Conservation (phyloP, 1,140 invertebrate species). For the Bombus terrestris region DNA sequence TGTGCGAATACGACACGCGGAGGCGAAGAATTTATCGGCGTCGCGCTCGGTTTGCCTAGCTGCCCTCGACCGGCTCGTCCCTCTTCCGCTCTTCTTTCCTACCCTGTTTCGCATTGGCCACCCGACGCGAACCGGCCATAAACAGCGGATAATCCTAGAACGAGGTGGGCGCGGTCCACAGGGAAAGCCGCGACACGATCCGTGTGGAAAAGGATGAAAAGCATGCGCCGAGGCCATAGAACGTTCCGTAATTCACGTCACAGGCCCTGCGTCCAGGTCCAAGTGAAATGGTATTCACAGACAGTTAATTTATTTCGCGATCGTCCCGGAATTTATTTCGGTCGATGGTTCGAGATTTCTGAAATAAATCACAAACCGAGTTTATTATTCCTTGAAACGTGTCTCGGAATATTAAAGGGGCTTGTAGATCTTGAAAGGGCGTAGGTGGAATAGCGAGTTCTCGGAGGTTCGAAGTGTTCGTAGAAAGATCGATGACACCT, state of each 20-base stretch:
- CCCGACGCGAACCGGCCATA: slow-evolving; percentile 37
- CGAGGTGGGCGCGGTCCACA: not conserved
- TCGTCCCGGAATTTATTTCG: not conserved
- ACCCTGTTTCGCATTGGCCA: slow-evolving; percentile 7
- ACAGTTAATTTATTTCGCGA: not conserved
- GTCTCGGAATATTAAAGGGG: not conserved
- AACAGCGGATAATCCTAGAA: slow-evolving; percentile 48
- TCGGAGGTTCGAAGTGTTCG: not conserved
- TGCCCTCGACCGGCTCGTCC: slow-evolving; percentile 25
- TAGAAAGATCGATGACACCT: not conserved
- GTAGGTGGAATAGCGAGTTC: not conserved
- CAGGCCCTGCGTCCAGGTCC: no score
- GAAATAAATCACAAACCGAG: not conserved
- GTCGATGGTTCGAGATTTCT: not conserved
- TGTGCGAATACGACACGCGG: not conserved
- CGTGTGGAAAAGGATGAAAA: not conserved
- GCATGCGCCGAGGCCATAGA: not conserved
- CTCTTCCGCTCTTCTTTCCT: slow-evolving; percentile 24
- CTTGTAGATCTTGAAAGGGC: not conserved
- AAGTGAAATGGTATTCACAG: not conserved
- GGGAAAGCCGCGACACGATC: not conserved
- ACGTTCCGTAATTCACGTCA: not conserved
- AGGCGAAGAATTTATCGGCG: slow-evolving; percentile 54
- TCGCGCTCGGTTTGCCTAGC: slow-evolving; percentile 11
- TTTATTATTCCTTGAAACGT: not conserved